phyloP scores from a whole-genome alignment of 2,797 vertebrate species.

The Tragelaphus oryx region DNA sequence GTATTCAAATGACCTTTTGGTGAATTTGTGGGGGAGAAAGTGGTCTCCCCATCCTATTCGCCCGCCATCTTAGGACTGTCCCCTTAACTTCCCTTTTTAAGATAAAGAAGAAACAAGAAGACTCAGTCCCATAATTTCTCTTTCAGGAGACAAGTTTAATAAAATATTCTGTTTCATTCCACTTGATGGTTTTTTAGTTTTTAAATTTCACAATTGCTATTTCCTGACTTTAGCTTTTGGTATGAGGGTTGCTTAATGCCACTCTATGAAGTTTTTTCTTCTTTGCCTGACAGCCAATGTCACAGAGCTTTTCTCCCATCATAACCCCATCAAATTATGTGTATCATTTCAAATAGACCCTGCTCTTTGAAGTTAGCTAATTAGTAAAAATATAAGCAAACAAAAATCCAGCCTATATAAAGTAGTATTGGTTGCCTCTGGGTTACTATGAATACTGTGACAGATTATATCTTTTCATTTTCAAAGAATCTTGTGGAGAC shows the following conservation, averaged over 20 bases:
- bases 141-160: slow-evolving; percentile 11
- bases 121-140: background rate
- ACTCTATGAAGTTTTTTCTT: background rate
- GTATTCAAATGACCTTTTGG: background rate
- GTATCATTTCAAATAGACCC: background rate
- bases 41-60: background rate
- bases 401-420: background rate
- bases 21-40: background rate
- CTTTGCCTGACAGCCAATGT: background rate
- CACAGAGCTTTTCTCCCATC: background rate
- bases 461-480: background rate
- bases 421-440: background rate
- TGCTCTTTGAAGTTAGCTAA: background rate
- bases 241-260: background rate
- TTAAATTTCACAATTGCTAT: background rate
- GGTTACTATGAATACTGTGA: background rate
- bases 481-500: background rate
- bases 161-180: background rate
- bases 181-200: background rate
- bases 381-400: background rate
- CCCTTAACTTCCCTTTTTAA: background rate
- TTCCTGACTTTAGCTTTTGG: background rate
- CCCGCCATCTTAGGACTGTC: background rate
- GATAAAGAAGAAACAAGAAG: background rate
- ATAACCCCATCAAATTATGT: background rate